Percentiles rank a stretch among this genome's conserved stretches.
Evolutionary conservation across 2,888 invertebrate species (phyloP).

Genomic region (Oscheius sp.): DNA sequence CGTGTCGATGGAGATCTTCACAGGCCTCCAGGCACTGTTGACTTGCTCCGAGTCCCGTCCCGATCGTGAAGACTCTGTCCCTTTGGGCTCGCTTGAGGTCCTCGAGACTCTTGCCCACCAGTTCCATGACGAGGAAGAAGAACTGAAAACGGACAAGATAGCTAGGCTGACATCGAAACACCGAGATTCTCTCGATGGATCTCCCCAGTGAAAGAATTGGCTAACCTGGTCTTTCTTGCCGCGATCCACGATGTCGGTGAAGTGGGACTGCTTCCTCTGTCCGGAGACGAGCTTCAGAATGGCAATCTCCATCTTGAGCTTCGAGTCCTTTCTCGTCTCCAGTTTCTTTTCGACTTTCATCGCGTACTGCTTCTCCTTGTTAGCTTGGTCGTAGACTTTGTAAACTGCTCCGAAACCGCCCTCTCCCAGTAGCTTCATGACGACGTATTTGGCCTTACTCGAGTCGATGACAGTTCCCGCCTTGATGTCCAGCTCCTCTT

Average conservation of each 20-base stretch:
- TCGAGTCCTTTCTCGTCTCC: conserved; percentile 33
- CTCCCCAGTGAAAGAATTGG: neutral
- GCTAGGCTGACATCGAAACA: no score
- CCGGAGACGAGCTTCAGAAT: conserved; percentile 59
- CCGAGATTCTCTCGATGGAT: no score
- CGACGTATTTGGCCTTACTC: conserved; percentile 48
- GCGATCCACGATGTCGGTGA: conserved; percentile 62
- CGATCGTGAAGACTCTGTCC: conserved; percentile 15
- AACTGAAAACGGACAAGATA: neutral
- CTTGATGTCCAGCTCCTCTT: conserved; percentile 34
- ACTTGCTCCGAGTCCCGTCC: conserved; percentile 52
- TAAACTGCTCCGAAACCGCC: conserved; percentile 67
- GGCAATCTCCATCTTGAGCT: conserved; percentile 50
- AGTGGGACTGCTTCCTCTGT: conserved; percentile 47
- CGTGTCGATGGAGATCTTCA: conserved; percentile 65
- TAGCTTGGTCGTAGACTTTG: conserved; percentile 51
- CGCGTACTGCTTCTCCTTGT: conserved; percentile 54
- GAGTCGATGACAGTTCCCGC: conserved; percentile 41
- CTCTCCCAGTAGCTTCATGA: conserved; percentile 59
- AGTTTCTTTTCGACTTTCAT: conserved; percentile 69
- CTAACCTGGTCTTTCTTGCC: conserved; percentile 50
- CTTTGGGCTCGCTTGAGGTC: conserved; percentile 40
- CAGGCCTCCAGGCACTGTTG: conserved; percentile 68
- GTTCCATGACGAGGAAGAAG: conserved; percentile 38
- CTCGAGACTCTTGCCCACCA: conserved; percentile 32